Evolutionary conservation across 2,113 vertebrate species (phyloP).

Genomic region (Motacilla alba): DNA sequence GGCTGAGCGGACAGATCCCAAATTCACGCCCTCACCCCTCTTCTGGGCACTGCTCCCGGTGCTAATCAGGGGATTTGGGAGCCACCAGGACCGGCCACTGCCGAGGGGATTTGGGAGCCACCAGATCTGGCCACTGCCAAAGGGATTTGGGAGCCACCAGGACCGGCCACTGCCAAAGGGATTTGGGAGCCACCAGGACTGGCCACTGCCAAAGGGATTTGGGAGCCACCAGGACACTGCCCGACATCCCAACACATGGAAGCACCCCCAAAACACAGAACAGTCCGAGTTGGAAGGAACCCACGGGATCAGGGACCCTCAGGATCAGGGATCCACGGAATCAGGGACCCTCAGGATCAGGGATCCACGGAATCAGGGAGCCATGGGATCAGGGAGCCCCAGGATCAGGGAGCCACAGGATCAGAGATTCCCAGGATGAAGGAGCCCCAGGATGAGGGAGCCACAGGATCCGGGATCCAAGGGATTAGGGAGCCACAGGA

Average conservation of each 20-base stretch:
- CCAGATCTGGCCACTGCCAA: background rate
- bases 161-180: background rate
- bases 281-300: fast-evolving
- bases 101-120: background rate
- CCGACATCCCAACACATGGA: background rate
- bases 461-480: background rate
- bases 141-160: background rate
- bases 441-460: background rate
- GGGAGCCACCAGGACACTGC: background rate
- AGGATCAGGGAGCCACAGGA: no score
- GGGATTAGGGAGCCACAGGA: no score
- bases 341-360: background rate
- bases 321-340: no score
- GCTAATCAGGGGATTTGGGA: background rate
- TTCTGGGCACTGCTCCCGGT: background rate
- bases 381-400: background rate
- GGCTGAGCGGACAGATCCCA: background rate
- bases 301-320: background rate
- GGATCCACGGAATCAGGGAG: no score
- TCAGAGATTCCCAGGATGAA: background rate
- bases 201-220: no score
- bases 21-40: background rate
- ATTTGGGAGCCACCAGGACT: background rate
- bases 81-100: background rate
- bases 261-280: background rate